Evolutionary conservation across 2,797 vertebrate species (phyloP).

Genomic region (Oceanodroma leucorhoa): DNA sequence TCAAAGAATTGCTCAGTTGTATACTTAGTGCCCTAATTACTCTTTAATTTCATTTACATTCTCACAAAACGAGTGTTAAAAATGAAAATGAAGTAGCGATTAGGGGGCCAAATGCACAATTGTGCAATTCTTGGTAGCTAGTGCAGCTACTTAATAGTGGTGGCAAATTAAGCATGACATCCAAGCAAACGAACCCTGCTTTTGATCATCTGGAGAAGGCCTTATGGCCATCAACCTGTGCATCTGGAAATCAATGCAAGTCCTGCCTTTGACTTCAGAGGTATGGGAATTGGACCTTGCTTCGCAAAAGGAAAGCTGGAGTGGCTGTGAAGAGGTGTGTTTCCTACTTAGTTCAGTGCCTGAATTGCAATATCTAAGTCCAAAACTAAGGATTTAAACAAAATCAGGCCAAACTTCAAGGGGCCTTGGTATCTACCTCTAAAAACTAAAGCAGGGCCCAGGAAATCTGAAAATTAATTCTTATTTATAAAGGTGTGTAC

Average conservation of each 20-base stretch:
- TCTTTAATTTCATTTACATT: slow-evolving; percentile 61
- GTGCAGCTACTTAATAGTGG: not conserved
- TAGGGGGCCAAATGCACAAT: slow-evolving; percentile 26
- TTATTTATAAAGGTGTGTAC: not conserved
- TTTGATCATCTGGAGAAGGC: not conserved
- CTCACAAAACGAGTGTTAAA: slow-evolving; percentile 56
- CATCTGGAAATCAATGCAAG: not conserved
- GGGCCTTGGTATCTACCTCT: accelerated
- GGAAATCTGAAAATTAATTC: not conserved
- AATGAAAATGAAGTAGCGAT: slow-evolving; percentile 57
- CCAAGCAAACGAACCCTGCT: slow-evolving; percentile 17
- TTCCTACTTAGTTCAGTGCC: not conserved
- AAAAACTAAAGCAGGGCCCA: not conserved
- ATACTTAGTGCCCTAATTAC: slow-evolving; percentile 49
- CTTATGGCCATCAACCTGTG: not conserved
- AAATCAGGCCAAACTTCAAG: not conserved
- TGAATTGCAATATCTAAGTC: not conserved
- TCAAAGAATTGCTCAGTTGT: not conserved
- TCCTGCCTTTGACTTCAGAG: not conserved
- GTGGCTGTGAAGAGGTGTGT: not conserved
- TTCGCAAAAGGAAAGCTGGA: not conserved
- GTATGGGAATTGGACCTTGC: not conserved
- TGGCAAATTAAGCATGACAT: slow-evolving; percentile 47
- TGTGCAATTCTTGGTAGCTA: slow-evolving; percentile 19
- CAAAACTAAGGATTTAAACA: not conserved